These are phyloP conservation scores for Nibea albiflora DNA, from an alignment of 2,113 vertebrate species.

Conservation along the genomic window DNA sequence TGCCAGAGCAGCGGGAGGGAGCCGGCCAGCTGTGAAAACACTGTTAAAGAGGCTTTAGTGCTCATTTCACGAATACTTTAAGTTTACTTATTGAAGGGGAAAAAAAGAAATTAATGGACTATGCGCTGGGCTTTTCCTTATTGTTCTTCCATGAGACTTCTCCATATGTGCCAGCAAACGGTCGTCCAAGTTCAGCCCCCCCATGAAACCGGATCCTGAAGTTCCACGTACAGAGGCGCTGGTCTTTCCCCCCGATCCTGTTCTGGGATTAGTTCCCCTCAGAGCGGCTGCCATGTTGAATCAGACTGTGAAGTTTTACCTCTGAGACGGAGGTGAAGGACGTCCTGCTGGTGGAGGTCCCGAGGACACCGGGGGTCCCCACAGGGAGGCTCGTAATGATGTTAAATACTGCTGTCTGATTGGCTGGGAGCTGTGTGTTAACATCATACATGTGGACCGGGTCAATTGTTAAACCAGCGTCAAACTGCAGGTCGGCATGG, in stretches of 20 bases:
- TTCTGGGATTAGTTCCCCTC: slow-evolving; percentile 64
- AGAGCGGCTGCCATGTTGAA: slow-evolving; percentile 49
- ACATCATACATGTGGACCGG: not conserved
- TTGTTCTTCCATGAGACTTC: slow-evolving; percentile 74
- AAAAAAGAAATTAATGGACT: slow-evolving; percentile 78
- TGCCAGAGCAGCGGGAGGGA: slow-evolving; percentile 62
- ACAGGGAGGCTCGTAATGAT: not conserved
- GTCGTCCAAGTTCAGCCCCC: slow-evolving; percentile 47
- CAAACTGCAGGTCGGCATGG: not conserved
- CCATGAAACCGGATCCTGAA: slow-evolving; percentile 71
- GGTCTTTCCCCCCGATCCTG: slow-evolving; percentile 27
- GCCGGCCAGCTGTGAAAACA: slow-evolving; percentile 84
- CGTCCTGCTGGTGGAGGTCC: not conserved
- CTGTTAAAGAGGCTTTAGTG: slow-evolving; percentile 83
- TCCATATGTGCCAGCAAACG: slow-evolving; percentile 64
- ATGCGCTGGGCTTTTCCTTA: slow-evolving; percentile 76
- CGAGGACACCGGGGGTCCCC: not conserved
- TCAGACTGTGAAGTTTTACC: slow-evolving; percentile 56
- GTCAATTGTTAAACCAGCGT: not conserved
- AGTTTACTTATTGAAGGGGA: slow-evolving; percentile 79
- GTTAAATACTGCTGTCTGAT: slow-evolving; percentile 1
- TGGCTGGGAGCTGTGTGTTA: slow-evolving; percentile 1
- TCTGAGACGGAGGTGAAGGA: slow-evolving; percentile 23
- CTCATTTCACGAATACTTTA: slow-evolving; percentile 84
- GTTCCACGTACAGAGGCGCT: slow-evolving; percentile 56